Conservation (phyloP, 2,888 invertebrate species). For the Tinea trinotella region DNA sequence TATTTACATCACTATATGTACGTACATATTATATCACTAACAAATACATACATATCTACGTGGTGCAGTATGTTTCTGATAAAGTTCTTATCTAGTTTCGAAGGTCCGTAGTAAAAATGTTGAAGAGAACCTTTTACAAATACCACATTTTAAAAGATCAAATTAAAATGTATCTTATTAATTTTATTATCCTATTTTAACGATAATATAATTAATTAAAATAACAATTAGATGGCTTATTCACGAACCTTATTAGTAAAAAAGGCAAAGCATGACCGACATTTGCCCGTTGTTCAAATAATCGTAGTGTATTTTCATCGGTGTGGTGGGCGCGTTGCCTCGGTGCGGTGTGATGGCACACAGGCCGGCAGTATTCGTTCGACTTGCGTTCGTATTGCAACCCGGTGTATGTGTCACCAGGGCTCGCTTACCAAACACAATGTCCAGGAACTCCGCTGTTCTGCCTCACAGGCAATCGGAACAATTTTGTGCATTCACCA, state of each 20-base stretch:
- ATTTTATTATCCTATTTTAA: no score
- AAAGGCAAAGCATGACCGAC: conserved; percentile 2
- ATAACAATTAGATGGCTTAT: not conserved
- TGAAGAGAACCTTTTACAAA: no score
- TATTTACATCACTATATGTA: not conserved
- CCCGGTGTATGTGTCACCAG: conserved; percentile 20
- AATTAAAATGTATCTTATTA: no score
- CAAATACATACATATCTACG: no score
- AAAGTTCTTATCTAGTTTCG: conserved; percentile 5
- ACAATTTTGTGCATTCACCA: conserved; percentile 24
- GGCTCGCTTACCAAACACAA: conserved; percentile 35
- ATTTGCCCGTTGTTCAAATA: not conserved
- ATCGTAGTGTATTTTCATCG: conserved; percentile 13
- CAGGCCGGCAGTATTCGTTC: conserved; percentile 3
- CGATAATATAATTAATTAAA: no score
- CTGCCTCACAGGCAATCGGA: conserved; percentile 28
- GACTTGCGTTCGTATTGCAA: conserved; percentile 21
- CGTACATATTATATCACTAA: not conserved
- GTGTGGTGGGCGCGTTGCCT: conserved; percentile 11
- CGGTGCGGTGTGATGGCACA: not conserved
- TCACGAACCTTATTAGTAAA: not conserved
- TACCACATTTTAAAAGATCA: no score
- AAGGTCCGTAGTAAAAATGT: not conserved
- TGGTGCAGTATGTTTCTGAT: not conserved
- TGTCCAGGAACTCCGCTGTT: conserved; percentile 56